A percentile compares a stretch with the other conserved stretches of the same genome.
phyloP scores from a whole-genome alignment of 2,888 invertebrate genomes.

The Panzeria rudis region DNA sequence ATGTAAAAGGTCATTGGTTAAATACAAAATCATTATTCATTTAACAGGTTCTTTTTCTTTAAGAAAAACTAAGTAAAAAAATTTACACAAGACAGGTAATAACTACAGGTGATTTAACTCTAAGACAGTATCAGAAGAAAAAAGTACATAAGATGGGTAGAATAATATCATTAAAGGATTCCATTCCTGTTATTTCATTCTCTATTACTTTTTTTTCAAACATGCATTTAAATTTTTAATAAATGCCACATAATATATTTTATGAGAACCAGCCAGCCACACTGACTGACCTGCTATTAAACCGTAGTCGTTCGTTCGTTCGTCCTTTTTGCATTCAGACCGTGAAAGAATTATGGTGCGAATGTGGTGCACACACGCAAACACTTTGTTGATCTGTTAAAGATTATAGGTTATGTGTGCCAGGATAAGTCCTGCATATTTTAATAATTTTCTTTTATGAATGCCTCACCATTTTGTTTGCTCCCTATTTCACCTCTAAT shows the following conservation, averaged over 20 bases:
- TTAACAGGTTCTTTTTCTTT: constrained; percentile 30
- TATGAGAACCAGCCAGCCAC: constrained; percentile 18
- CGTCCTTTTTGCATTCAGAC: constrained; percentile 37
- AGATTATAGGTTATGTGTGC: constrained; percentile 67
- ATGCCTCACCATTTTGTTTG: constrained; percentile 25
- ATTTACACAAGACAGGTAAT: constrained; percentile 47
- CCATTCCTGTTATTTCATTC: constrained; percentile 17
- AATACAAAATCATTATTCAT: constrained; percentile 65
- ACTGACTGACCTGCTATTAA: constrained; percentile 59
- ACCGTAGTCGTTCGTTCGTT: constrained; percentile 12
- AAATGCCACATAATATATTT: constrained; percentile 58
- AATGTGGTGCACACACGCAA: constrained; percentile 69
- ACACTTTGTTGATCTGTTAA: constrained; percentile 47
- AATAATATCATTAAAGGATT: constrained; percentile 64
- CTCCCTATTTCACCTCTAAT: constrained; percentile 30
- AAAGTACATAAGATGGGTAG: constrained; percentile 54
- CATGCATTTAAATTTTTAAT: constrained; percentile 32
- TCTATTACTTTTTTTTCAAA: constrained; percentile 1
- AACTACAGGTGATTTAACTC: constrained; percentile 65
- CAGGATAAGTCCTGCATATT: constrained; percentile 61
- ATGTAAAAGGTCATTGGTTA: constrained; percentile 52
- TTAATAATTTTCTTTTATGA: constrained; percentile 41
- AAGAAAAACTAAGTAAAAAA: constrained; percentile 27
- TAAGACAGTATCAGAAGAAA: constrained; percentile 54
- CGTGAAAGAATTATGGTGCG: constrained; percentile 72